Percentiles rank a stretch among this genome's conserved stretches.
Conservation (phyloP, 2,888 invertebrate species). For the Cephalotes varians region DNA sequence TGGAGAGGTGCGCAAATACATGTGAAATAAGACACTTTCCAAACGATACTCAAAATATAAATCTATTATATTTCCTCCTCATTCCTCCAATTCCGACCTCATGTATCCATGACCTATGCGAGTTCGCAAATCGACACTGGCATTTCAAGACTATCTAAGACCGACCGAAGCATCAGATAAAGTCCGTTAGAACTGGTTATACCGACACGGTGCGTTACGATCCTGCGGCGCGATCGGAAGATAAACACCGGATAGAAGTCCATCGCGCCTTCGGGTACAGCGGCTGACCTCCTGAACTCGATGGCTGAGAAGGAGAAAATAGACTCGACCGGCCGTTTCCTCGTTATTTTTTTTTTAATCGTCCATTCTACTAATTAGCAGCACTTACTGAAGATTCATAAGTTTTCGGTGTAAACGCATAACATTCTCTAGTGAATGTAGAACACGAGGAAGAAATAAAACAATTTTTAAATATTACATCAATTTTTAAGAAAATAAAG, state of each 20-base stretch:
- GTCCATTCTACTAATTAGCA: slow-evolving; percentile 28
- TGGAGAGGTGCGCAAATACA: too few species aligned
- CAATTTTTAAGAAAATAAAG: background rate
- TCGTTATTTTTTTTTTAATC: background rate
- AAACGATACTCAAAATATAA: too few species aligned
- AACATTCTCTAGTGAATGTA: background rate
- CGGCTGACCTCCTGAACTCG: slow-evolving; percentile 70
- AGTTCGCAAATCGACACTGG: slow-evolving; percentile 32
- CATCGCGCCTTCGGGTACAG: slow-evolving; percentile 58
- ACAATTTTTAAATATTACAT: background rate
- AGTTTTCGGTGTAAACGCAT: slow-evolving; percentile 22
- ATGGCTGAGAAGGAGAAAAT: slow-evolving; percentile 57
- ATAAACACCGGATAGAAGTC: slow-evolving; percentile 32
- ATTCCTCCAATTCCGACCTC: too few species aligned
- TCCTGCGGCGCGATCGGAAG: slow-evolving; percentile 54
- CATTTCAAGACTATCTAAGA: slow-evolving; percentile 38
- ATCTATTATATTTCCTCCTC: too few species aligned
- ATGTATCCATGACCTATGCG: slow-evolving; percentile 52
- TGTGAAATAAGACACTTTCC: too few species aligned
- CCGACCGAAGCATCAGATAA: slow-evolving; percentile 55
- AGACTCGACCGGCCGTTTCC: slow-evolving; percentile 56
- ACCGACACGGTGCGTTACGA: slow-evolving; percentile 51
- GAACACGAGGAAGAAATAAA: background rate
- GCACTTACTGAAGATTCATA: background rate
- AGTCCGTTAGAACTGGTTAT: slow-evolving; percentile 61